Evolutionary conservation across 2,888 invertebrate genomes (phyloP).

Genomic region (Pheosia tremula): DNA sequence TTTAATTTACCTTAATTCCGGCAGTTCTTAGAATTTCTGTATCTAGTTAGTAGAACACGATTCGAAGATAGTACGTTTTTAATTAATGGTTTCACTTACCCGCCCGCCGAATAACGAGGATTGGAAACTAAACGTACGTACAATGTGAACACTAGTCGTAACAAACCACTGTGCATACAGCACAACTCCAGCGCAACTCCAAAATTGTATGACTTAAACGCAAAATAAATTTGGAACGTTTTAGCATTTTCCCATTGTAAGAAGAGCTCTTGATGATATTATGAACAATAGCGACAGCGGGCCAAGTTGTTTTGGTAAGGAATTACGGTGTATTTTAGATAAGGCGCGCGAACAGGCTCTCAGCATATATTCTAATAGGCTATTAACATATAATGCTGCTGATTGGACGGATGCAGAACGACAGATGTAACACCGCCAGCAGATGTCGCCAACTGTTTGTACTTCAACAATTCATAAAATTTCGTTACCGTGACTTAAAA

Average conservation of each 20-base stretch:
- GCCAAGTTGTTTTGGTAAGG: conserved; percentile 47
- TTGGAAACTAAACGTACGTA: conserved; percentile 34
- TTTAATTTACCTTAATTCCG: conserved; percentile 39
- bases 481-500: not conserved
- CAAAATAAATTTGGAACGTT: conserved; percentile 33
- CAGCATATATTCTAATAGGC: conserved; percentile 80
- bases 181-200: conserved; percentile 27
- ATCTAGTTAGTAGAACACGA: conserved; percentile 35
- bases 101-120: conserved; percentile 56
- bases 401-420: conserved; percentile 85
- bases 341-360: conserved; percentile 68
- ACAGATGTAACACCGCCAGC: conserved; percentile 71
- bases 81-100: conserved; percentile 29
- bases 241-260: conserved; percentile 48
- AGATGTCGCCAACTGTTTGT: conserved; percentile 9
- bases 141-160: conserved; percentile 65
- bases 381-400: conserved; percentile 85
- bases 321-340: conserved; percentile 52
- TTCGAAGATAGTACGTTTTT: conserved; percentile 29
- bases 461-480: not conserved
- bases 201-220: conserved; percentile 27
- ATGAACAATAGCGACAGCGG: conserved; percentile 18
- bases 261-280: conserved; percentile 34
- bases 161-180: conserved; percentile 68
- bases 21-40: conserved; percentile 46